A percentile compares a stretch with the other conserved stretches of the same genome.
Conservation (phyloP, 2,113 vertebrate genomes). For the Patagioenas fasciata region DNA sequence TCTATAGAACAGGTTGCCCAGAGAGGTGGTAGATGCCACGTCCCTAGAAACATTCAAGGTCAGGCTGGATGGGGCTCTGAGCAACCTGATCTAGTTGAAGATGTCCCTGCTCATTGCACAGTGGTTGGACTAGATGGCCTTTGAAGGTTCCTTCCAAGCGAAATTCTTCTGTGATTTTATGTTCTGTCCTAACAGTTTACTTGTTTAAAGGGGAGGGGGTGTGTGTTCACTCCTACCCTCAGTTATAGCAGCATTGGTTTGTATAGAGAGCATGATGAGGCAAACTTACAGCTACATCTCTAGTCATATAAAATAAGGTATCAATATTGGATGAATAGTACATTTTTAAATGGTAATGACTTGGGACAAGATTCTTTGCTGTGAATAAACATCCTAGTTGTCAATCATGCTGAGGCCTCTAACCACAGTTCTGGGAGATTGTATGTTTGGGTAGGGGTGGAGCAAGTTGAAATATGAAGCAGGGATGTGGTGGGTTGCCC, state of each 20-base stretch:
- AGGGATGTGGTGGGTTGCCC: not conserved
- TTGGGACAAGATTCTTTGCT: not conserved
- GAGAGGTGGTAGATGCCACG: no score
- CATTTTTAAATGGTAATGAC: not conserved
- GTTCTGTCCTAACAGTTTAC: not conserved
- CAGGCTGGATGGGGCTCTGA: no score
- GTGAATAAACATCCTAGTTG: not conserved
- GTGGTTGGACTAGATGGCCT: no score
- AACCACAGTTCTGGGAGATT: not conserved
- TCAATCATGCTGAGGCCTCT: not conserved
- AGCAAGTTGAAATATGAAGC: not conserved
- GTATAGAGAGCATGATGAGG: not conserved
- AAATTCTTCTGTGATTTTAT: no score
- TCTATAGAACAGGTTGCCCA: not conserved
- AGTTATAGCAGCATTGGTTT: not conserved
- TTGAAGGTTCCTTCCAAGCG: no score
- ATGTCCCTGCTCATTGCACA: no score
- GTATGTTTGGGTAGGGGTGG: not conserved
- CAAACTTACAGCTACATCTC: no score
- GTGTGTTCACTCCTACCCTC: not conserved
- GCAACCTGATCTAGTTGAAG: no score
- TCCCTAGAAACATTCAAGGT: no score
- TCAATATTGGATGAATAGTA: not conserved
- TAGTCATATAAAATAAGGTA: no score
- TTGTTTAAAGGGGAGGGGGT: not conserved